These are phyloP conservation scores for Enteromius thamalakanensis DNA, from an alignment of 2,797 vertebrate species.

Conservation along the genomic window DNA sequence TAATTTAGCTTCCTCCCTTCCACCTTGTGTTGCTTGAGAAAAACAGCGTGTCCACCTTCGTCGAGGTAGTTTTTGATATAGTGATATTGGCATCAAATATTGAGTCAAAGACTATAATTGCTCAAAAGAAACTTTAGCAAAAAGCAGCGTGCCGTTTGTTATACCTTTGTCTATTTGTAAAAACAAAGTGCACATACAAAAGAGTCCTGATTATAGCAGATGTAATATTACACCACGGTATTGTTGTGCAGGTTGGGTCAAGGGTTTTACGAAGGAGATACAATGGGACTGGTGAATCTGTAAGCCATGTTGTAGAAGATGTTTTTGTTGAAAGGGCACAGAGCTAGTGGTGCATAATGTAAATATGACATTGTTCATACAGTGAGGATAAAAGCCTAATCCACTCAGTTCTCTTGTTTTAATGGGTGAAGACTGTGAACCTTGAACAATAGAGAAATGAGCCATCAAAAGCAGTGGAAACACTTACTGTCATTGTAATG, in stretches of 20 bases:
- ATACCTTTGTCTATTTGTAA: conserved; percentile 6
- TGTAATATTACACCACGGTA: conserved; percentile 47
- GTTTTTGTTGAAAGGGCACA: not conserved
- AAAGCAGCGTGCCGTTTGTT: conserved; percentile 11
- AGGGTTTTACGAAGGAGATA: conserved; percentile 25
- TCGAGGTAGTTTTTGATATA: conserved; percentile 10
- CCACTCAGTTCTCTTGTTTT: not conserved
- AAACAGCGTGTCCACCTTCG: conserved; percentile 49
- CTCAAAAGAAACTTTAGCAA: conserved; percentile 23
- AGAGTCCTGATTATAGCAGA: conserved; percentile 23
- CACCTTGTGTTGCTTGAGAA: conserved; percentile 62
- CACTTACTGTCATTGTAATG: conserved; percentile 13
- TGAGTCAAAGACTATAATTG: conserved; percentile 7
- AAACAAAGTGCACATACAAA: conserved; percentile 13
- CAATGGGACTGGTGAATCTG: conserved; percentile 1
- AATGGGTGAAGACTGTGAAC: not conserved
- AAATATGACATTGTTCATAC: conserved; percentile 10
- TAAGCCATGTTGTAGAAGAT: not conserved
- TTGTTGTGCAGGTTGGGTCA: conserved; percentile 14
- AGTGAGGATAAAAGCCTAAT: conserved; percentile 1
- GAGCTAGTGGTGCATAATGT: not conserved
- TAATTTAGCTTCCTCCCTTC: conserved; percentile 74
- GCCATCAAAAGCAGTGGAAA: not conserved
- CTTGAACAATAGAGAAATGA: conserved; percentile 29
- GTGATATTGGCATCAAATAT: conserved; percentile 16